Evolutionary conservation across 2,113 vertebrate genomes (phyloP).

Genomic region (Zingel zingel): DNA sequence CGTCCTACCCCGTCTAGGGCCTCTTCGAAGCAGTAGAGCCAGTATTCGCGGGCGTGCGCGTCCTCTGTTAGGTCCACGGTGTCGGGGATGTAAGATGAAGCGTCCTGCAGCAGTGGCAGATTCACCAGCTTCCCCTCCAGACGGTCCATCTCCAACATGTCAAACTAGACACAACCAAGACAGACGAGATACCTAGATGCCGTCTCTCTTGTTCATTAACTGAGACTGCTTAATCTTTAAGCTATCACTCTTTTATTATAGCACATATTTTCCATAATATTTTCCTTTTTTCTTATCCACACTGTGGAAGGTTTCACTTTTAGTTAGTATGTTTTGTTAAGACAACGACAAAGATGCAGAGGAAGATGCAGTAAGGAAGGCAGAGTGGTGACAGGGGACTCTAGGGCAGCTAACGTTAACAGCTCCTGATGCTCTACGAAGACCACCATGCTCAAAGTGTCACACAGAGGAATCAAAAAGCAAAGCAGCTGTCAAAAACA

Average conservation of each 20-base stretch:
- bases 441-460: constrained; percentile 6
- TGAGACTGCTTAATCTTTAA: background rate
- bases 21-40: constrained; percentile 97
- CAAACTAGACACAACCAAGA: constrained; percentile 86
- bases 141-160: constrained; percentile 98
- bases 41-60: constrained; percentile 93
- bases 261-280: background rate
- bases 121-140: constrained; percentile 94
- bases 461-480: background rate
- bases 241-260: background rate
- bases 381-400: background rate
- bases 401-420: constrained; percentile 1
- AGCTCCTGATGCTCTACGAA: background rate
- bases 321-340: background rate
- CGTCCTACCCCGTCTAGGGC: constrained; percentile 92
- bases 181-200: background rate
- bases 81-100: constrained; percentile 95
- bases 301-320: background rate
- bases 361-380: background rate
- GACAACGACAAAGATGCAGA: background rate
- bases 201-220: background rate
- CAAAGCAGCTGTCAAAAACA: background rate
- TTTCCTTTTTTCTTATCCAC: background rate
- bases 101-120: constrained; percentile 93
- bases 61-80: constrained; percentile 95